Base-by-base conservation (phyloP, 2,888 invertebrate species). In the Drosophila subquinaria region DNA sequence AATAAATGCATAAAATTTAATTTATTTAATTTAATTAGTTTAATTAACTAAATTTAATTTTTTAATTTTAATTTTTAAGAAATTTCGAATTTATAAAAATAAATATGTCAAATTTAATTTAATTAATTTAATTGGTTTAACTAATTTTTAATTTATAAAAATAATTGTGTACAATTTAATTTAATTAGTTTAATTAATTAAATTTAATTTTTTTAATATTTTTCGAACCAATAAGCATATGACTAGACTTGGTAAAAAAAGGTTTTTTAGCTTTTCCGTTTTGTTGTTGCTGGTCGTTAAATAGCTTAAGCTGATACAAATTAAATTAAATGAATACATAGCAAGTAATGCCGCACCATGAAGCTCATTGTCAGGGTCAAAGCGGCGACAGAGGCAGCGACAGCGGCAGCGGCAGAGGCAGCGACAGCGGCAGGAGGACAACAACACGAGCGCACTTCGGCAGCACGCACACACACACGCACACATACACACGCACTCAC, bases 281-380 rank as follows among this genome's bases (percentile, higher is more conserved):
- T 67, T 80, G 67, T 69, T 69, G 55, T 45, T 69, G 27, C 69
- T 71, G 71, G 61, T 47, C 79, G 76, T 81, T 81, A 81, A 81
- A 76, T 76, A 65, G 73, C 79, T 79, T 79, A 81, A 81, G 80
- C 76, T 76, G 79, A 73, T 65, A 74, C 80, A 82, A 82, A 82
- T 82, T 82, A 78, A 82, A 82, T 82, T 82, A 81, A 78, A 78
- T 73, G 82, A 82, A 82, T 66, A 78, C 82, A 70, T 77, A 77
- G 63, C 73, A 69, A 73, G 70, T 74, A 71, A 76, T 71, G 57
- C 61, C 65, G 53, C 68, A 61, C 55, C 64, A 63, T 59, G 62
- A 69, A 33, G 61, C 79, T 77, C 79, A 81, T 79, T 81, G 82
- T 79, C 80, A 81, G 81, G 80, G 80, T 81, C 81, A 79, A 64